Percentiles rank a stretch among this genome's conserved stretches.
phyloP scores from a whole-genome alignment of 2,888 invertebrate genomes.

The Pyrgus malvae region DNA sequence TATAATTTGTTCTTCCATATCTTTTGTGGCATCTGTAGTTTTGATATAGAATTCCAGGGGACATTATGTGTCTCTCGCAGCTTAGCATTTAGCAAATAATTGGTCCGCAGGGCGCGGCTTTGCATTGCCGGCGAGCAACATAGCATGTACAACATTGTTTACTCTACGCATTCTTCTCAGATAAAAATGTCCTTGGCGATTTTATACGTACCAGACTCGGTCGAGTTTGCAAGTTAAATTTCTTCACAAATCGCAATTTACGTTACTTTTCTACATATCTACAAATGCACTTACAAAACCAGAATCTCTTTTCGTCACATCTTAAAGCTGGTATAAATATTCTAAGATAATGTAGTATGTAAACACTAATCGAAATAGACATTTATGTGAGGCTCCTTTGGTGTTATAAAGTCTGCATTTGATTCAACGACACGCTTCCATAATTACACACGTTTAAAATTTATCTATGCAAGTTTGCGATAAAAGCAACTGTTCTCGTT shows the following conservation, averaged over 20 bases:
- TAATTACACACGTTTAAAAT: slow-evolving; percentile 64
- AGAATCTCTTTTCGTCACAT: background rate
- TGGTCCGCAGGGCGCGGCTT: slow-evolving; percentile 53
- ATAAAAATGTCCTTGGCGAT: slow-evolving; percentile 78
- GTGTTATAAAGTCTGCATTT: slow-evolving; percentile 34
- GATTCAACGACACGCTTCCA: slow-evolving; percentile 51
- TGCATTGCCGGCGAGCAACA: slow-evolving; percentile 47
- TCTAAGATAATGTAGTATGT: background rate
- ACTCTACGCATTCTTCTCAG: slow-evolving; percentile 73
- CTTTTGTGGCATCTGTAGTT: background rate
- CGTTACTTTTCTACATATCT: background rate
- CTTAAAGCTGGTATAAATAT: background rate
- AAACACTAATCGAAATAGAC: slow-evolving; percentile 4
- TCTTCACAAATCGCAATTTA: background rate
- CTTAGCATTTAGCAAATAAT: slow-evolving; percentile 34
- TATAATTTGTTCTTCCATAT: background rate
- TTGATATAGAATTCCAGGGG: background rate
- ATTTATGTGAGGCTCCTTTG: slow-evolving; percentile 7
- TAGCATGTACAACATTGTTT: slow-evolving; percentile 71
- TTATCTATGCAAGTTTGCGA: slow-evolving; percentile 68
- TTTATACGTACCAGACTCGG: slow-evolving; percentile 56
- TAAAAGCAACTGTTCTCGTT: slow-evolving; percentile 69
- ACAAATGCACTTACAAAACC: background rate
- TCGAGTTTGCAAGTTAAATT: slow-evolving; percentile 37
- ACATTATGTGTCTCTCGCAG: slow-evolving; percentile 12